These are phyloP conservation scores for Acyrthosiphon pisum DNA, from an alignment of 1,140 invertebrate genomes.

Conservation along the genomic window DNA sequence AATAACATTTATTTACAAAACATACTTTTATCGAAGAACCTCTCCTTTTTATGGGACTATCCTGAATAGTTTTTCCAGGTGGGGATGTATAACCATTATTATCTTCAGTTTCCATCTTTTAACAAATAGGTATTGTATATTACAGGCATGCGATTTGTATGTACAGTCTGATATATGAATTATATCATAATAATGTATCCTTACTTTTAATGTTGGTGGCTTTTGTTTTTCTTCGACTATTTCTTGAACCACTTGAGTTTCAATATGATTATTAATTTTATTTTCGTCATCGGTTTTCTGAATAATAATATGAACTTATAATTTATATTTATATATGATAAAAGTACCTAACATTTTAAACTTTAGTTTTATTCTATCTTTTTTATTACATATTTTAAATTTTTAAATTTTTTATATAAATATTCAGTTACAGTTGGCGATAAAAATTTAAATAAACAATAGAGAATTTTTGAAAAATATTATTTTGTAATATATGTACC, in stretches of 20 bases:
- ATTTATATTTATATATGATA: neutral
- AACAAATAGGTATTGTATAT: neutral
- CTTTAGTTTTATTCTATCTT: neutral
- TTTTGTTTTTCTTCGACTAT: neutral
- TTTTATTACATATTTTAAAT: neutral
- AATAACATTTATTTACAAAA: constrained; percentile 21
- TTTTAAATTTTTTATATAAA: neutral
- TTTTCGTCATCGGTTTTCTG: constrained; percentile 9
- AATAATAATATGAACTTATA: neutral
- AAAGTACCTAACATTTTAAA: neutral
- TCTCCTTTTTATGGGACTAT: constrained; percentile 22
- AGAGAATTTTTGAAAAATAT: neutral
- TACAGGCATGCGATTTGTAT: neutral
- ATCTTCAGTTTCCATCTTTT: constrained; percentile 38
- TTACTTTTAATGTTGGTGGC: neutral
- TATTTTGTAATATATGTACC: neutral
- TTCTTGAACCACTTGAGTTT: neutral
- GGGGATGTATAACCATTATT: constrained; percentile 9
- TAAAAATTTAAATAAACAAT: neutral
- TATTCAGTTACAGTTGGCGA: too few species aligned
- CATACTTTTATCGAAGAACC: constrained; percentile 45
- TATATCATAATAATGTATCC: neutral
- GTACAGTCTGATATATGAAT: neutral
- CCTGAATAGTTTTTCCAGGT: neutral
- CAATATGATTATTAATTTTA: constrained; percentile 19